Evolutionary conservation across 2,888 invertebrate genomes (phyloP).

Genomic region (Volucella inflata): DNA sequence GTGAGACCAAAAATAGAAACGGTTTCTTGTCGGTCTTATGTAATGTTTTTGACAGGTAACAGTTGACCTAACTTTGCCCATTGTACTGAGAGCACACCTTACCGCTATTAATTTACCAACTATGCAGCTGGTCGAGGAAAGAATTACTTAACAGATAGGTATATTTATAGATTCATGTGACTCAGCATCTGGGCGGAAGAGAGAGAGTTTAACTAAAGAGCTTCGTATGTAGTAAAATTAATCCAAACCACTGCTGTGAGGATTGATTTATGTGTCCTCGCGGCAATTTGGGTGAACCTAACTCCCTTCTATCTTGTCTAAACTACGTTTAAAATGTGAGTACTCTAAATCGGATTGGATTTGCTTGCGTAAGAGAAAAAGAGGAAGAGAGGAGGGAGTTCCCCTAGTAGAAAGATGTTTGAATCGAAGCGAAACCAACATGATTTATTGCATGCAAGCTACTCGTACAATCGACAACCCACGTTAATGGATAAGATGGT

Average conservation of each 20-base stretch:
- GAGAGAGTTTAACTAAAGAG: too few relatives aligned
- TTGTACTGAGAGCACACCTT: not conserved
- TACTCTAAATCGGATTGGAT: constrained; percentile 23
- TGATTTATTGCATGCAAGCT: constrained; percentile 32
- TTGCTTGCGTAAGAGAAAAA: not conserved
- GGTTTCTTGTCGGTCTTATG: constrained; percentile 22
- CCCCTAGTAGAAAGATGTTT: not conserved
- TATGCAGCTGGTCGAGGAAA: not conserved
- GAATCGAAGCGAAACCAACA: constrained; percentile 34
- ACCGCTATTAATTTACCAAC: constrained; percentile 2
- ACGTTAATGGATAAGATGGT: not conserved
- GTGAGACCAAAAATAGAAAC: constrained; percentile 34
- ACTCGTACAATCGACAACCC: constrained; percentile 1
- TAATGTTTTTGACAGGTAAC: constrained; percentile 28
- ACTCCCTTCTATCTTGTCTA: not conserved
- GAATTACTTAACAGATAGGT: not conserved
- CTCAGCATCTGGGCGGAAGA: not conserved
- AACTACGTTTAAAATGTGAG: not conserved
- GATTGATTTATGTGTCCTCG: not conserved
- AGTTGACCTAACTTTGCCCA: not conserved
- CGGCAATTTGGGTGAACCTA: too few relatives aligned
- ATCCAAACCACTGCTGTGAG: too few relatives aligned
- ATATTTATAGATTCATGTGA: not conserved
- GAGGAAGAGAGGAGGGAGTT: too few relatives aligned
- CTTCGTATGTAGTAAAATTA: too few relatives aligned